A percentile compares a stretch with the other conserved stretches of the same genome.
Conservation (phyloP, 2,888 invertebrate species). For the Spilarctia lutea region DNA sequence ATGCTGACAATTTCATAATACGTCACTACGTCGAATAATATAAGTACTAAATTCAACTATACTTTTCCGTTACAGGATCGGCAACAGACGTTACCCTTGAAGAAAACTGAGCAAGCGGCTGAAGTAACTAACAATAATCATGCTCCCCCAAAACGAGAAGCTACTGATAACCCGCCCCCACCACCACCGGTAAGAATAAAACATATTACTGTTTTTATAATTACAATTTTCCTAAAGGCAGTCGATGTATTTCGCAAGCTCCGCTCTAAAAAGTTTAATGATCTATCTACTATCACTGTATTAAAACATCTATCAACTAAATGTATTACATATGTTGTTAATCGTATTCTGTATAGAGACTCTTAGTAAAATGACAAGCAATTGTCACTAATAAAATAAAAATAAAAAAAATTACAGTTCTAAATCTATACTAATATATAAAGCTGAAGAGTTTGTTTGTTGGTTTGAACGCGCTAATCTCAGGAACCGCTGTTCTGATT, state of each 20-base stretch:
- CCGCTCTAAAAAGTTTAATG: not conserved
- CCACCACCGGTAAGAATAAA: conserved; percentile 86
- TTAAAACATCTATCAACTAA: not conserved
- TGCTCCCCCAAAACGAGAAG: conserved; percentile 57
- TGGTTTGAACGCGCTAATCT: too few relatives aligned
- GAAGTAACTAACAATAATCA: conserved; percentile 56
- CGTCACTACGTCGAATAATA: too few relatives aligned
- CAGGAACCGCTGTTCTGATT: too few relatives aligned
- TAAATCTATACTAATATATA: too few relatives aligned
- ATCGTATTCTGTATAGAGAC: not conserved
- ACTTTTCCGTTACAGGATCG: conserved; percentile 68
- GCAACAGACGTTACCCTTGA: conserved; percentile 71
- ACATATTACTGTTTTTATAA: not conserved
- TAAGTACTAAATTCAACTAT: not conserved
- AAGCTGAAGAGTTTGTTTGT: too few relatives aligned
- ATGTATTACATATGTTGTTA: not conserved
- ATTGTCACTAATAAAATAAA: not conserved
- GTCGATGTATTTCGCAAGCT: not conserved
- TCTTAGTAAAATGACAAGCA: not conserved
- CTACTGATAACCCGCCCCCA: conserved; percentile 83
- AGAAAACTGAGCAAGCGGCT: conserved; percentile 59
- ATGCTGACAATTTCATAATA: not conserved
- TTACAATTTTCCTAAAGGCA: too few relatives aligned
- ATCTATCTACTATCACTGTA: not conserved
- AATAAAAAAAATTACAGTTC: not conserved